Evolutionary conservation across 2,888 invertebrate species (phyloP), one percentile per base, ranked within the genome.

Genomic region (Scaeva pyrastri): DNA sequence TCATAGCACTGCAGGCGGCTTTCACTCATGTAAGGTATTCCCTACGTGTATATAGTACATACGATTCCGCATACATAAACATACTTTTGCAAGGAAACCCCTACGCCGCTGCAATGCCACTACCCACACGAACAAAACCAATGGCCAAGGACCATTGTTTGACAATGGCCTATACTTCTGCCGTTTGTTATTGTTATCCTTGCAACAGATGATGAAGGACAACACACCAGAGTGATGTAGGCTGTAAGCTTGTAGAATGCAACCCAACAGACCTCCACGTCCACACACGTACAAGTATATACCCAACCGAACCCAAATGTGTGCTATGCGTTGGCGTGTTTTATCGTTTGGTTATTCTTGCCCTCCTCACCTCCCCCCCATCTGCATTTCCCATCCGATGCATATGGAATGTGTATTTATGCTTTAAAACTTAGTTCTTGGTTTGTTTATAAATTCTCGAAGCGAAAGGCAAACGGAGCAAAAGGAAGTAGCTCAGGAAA

Each of bases 161-260:
- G 83, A 79, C 79, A 79, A 84, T 74, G 79, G 74, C 83, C 83
- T 80, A 79, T 68, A 41, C 79, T 71, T 14, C 70, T 74, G 74
- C 70, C 75, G 75, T 80, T 84, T 84, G 84, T 66, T 75, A 43
- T 75, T 84, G 73, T 79, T 83, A 70, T 83, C 83, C 79, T 83
- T 70, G 70, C 74, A 50, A 83, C 70, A 79, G 64, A 76, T 68
- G 72, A 56, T 68, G 72, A 56, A 80, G 58, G 62, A 62, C 80
- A 43, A 31, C 79, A 52, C 66, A 45, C 31, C n/a, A 39, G 31
- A 41, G 41, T 48, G 31, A 31, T 31, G 14, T 50, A 36, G 50
- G 50, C 36, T 68, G 8, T n/a, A 50, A 36, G 50, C 36, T 21
- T 68, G 8, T n/a, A 50, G 21, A 48, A 73, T 78, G 48, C 45